Evolutionary conservation across 2,113 vertebrate species (phyloP).

Genomic region (Ellobius talpinus): DNA sequence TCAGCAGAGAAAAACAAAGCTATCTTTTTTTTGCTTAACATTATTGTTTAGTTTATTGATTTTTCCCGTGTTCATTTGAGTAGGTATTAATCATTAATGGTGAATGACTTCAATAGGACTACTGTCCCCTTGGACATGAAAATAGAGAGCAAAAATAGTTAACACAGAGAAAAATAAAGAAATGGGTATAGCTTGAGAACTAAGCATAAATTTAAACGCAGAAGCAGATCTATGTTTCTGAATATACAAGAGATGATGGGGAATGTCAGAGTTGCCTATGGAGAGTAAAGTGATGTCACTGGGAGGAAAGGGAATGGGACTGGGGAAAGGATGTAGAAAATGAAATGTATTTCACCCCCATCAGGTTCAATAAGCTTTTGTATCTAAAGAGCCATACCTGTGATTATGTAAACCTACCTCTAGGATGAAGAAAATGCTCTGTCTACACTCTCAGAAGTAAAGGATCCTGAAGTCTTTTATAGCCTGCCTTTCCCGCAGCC

Average conservation of each 20-base stretch:
- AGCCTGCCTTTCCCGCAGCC: rapidly evolving
- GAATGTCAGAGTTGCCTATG: background rate
- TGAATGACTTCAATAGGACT: background rate
- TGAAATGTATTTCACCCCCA: background rate
- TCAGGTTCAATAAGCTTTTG: background rate
- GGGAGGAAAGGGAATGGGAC: rapidly evolving
- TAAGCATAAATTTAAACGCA: too few species aligned
- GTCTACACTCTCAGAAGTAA: background rate
- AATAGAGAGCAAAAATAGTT: background rate
- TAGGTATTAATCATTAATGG: background rate
- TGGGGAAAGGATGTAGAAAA: rapidly evolving
- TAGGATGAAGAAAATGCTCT: background rate
- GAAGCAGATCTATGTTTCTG: background rate
- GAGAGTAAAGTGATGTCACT: background rate
- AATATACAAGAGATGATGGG: background rate
- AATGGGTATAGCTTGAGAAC: background rate
- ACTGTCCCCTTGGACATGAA: background rate
- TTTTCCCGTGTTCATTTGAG: background rate
- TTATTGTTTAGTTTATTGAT: background rate
- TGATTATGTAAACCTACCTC: background rate
- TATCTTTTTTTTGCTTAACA: background rate
- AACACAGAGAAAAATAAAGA: background rate
- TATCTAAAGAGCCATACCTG: background rate
- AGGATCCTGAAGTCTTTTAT: background rate
- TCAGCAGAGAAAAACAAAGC: background rate